Evolutionary conservation across 1,140 invertebrate genomes (phyloP).

Genomic region (Anastrepha ludens): DNA sequence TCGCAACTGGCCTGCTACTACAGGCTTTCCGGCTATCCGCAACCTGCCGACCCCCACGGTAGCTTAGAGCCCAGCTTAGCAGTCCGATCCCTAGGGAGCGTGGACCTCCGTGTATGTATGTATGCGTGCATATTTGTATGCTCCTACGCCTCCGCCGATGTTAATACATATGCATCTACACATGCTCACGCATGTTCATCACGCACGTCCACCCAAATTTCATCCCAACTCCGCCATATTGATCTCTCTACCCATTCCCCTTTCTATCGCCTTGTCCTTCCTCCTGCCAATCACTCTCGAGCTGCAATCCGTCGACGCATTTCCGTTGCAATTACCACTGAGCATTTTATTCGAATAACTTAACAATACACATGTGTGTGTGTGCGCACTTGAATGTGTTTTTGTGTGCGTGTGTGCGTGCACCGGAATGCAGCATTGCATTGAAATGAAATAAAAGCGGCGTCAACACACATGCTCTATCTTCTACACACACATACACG

Average conservation of each 20-base stretch:
- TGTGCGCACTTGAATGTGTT: too few relatives aligned
- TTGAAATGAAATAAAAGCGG: constrained; percentile 37
- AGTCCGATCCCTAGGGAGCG: too few relatives aligned
- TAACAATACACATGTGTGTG: background rate
- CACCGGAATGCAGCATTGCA: constrained; percentile 18
- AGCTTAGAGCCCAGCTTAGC: too few relatives aligned
- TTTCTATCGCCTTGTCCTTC: background rate
- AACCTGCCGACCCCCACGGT: too few relatives aligned
- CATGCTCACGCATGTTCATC: too few relatives aligned
- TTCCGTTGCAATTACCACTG: constrained; percentile 24
- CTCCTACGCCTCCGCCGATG: too few relatives aligned
- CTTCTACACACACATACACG: background rate
- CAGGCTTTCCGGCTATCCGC: too few relatives aligned
- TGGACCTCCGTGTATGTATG: background rate
- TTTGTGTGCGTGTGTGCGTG: background rate
- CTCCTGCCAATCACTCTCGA: background rate
- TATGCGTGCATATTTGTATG: too few relatives aligned
- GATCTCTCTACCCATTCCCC: background rate
- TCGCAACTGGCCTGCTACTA: too few relatives aligned
- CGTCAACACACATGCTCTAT: background rate
- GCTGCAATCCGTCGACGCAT: constrained; percentile 25
- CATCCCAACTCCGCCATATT: background rate
- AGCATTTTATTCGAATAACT: background rate
- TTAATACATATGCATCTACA: too few relatives aligned
- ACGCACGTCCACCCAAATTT: background rate